Percentiles rank a stretch among this genome's conserved stretches.
These are phyloP conservation scores for Pholis gunnellus DNA, from an alignment of 2,113 vertebrate genomes.

Conservation along the genomic window DNA sequence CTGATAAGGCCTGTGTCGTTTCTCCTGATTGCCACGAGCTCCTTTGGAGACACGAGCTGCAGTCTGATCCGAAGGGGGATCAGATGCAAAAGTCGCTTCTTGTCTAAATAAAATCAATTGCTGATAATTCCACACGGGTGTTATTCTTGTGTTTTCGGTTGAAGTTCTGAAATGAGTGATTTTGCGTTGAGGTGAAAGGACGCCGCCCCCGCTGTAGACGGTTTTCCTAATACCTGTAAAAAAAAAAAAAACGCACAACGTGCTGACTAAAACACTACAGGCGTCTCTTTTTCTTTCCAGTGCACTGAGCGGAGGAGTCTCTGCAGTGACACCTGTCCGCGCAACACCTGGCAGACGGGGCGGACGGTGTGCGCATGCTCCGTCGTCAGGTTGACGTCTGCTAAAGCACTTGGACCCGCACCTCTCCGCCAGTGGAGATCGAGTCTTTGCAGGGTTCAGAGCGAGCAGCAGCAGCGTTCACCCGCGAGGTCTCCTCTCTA, in stretches of 20 bases:
- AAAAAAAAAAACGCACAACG: not conserved
- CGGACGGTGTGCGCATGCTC: constrained; percentile 79
- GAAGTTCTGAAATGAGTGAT: constrained; percentile 19
- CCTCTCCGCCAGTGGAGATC: constrained; percentile 60
- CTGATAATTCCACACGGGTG: not conserved
- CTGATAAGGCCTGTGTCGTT: constrained; percentile 77
- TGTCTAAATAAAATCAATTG: not conserved
- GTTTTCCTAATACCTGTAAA: constrained; percentile 7
- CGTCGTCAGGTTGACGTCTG: constrained; percentile 34
- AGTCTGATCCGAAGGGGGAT: constrained; percentile 33
- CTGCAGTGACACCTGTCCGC: constrained; percentile 87
- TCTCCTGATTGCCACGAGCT: constrained; percentile 72
- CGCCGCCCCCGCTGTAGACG: constrained; percentile 25
- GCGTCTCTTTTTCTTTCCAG: constrained; percentile 7
- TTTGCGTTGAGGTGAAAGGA: not conserved
- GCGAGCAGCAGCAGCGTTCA: constrained; percentile 8
- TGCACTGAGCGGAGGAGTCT: constrained; percentile 17
- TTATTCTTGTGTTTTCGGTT: not conserved
- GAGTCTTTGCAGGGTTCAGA: constrained; percentile 68
- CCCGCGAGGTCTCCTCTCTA: not conserved
- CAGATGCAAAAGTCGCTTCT: not conserved
- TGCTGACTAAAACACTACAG: constrained; percentile 4
- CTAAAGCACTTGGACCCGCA: constrained; percentile 59
- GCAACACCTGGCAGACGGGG: constrained; percentile 91
- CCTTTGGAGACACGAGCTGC: constrained; percentile 49